Conservation (phyloP, 2,113 vertebrate species). For the Chaenogobius annularis region DNA sequence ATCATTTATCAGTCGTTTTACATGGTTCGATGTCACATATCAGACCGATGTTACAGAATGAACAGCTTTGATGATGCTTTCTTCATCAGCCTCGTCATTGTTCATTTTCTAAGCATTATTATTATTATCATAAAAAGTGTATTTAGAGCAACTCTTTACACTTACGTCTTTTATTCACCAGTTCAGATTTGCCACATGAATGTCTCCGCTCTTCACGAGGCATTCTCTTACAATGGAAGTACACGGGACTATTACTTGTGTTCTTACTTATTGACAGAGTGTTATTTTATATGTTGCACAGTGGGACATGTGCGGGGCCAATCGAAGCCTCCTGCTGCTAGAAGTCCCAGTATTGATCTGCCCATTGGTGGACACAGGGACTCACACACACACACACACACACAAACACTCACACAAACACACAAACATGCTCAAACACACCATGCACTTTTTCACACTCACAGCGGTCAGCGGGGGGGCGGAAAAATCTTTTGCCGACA, state of each 20-base stretch:
- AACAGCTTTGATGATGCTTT: background rate
- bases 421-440: background rate
- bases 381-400: conserved; percentile 14
- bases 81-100: background rate
- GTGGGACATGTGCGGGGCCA: conserved; percentile 36
- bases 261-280: conserved; percentile 36
- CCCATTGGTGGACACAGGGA: conserved; percentile 47
- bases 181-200: background rate
- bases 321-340: conserved; percentile 65
- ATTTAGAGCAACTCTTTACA: background rate
- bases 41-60: background rate
- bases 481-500: conserved; percentile 47
- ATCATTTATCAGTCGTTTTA: background rate
- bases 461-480: conserved; percentile 24
- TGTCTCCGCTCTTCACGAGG: too few relatives aligned
- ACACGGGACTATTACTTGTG: background rate
- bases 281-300: conserved; percentile 46
- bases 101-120: background rate
- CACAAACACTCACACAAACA: background rate
- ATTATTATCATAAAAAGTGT: background rate
- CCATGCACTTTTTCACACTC: too few relatives aligned
- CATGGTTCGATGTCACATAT: background rate
- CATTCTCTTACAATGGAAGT: background rate
- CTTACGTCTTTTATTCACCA: background rate
- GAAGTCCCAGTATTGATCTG: conserved; percentile 67